These are phyloP conservation scores for Bettongia penicillata DNA, from an alignment of 2,113 vertebrate genomes.

Conservation along the genomic window DNA sequence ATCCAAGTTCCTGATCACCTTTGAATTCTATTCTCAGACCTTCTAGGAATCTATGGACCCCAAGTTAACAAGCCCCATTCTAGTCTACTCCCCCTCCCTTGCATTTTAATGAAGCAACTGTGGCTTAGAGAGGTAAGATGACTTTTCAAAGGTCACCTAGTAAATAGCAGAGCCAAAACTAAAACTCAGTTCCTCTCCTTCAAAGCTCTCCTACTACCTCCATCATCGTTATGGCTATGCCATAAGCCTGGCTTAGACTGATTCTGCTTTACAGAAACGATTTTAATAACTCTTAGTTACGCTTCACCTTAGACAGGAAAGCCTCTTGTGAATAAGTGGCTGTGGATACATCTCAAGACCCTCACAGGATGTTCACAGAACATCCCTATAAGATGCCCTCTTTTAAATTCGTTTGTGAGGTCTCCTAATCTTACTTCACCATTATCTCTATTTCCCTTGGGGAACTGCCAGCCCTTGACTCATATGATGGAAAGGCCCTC, in stretches of 20 bases:
- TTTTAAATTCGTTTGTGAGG: neutral
- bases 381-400: neutral
- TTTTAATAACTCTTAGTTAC: constrained; percentile 17
- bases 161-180: neutral
- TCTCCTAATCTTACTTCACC: neutral
- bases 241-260: neutral
- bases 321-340: neutral
- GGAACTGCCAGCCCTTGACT: too few relatives aligned
- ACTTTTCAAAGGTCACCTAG: neutral
- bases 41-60: neutral
- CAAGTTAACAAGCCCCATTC: neutral
- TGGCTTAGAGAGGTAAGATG: neutral
- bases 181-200: neutral
- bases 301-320: constrained; percentile 1
- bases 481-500: neutral
- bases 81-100: neutral
- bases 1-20: neutral
- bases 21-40: neutral
- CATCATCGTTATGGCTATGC: neutral
- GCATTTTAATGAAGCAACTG: neutral
- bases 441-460: neutral
- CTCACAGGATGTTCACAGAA: neutral
- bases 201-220: neutral
- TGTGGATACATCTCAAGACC: neutral
- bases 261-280: constrained; percentile 17